Evolutionary conservation across 2,888 invertebrate species (phyloP), one percentile per base, ranked within the genome.

Genomic region (Pardosa pseudoannulata): DNA sequence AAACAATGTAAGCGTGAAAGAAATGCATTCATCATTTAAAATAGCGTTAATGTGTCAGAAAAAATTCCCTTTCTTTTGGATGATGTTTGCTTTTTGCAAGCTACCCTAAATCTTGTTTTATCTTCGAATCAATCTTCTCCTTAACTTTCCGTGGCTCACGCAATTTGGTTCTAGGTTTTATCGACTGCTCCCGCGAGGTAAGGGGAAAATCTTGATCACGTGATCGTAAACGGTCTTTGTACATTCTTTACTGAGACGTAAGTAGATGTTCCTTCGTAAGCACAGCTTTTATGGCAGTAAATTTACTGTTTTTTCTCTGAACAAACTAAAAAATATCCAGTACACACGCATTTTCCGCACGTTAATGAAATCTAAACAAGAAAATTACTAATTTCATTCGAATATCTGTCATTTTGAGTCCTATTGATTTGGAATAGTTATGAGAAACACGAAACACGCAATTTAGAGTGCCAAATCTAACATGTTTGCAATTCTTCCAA

Each of bases 11-110:
- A 39, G 36, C n/a, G 23, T 32, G 41, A 16, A 16, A 11, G 67
- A n/a, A 32, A 31, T 31, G 67, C n/a, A 64, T 67, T 67, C 31
- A 16, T 67, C 31, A 67, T 67, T 67, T 28, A 67, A 67, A 68
- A 68, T 19, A 36, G 39, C 19, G 13, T 32, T 27, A 39, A 36
- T 13, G 23, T 23, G 32, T 68, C 27, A 11, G 56, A 19, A 56
- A 5, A 23, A 56, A 56, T 56, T 5, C 19, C 5, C 19, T 19
- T 23, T 46, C 46, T 9, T 2, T 1, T 16, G 23, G n/a, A 23
- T 56, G 56, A 56, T 56, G 56, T 11, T 56, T 23, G 23, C 23
- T 19, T 56, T n/a, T 56, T 23, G 23, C 19, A 56, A 23, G 56
- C 56, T 23, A 23, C 5, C 41, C 56, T 56, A 56, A 56, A 56